Evolutionary conservation across 1,140 invertebrate species (phyloP), one percentile per base, ranked within the genome.

Genomic region (Lordiphosa stackelbergi): DNA sequence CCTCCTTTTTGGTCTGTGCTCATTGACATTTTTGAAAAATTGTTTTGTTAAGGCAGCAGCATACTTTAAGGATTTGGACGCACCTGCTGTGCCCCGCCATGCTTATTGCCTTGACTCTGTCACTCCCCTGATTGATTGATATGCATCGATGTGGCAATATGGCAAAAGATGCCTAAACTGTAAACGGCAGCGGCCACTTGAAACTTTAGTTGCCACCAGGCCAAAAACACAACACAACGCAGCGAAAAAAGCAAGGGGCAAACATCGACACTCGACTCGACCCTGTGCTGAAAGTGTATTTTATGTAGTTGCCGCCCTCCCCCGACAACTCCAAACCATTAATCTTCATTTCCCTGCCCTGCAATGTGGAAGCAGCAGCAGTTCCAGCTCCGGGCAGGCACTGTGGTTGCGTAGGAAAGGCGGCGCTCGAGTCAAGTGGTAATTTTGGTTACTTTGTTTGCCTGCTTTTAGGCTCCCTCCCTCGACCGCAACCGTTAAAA

Each of bases 361-460:
- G 58, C 59, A 51, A 52, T 46, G 42, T 11, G 28, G 5, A n/a
- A 51, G 54, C 75, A 59, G 71, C 54, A 55, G 66, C 61, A 55
- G 57, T 54, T 19, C 43, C 42, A 22, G 42, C 19, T 45, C 19
- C 16, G 10, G 16, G 13, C 42, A 35, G 49, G 49, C 22, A 16
- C 41, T 35, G n/a, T 46, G 35, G 46, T 22, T 59, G 56, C 54
- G 63, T 56, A 11, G 53, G 56, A 59, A 66, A 70, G 49, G 54
- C 78, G 65, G 49, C 68, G 55, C 52, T 64, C 75, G 72, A 81
- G 75, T 81, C 75, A 81, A 81, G 75, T 81, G 75, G 75, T 81
- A 81, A 81, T 81, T 81, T 81, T 59, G 77, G 75, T 81, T 81
- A 81, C 75, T 83, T 81, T 81, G 75, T 81, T 74, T 74, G 54